Base-by-base conservation (phyloP, 1,140 invertebrate species). In the Lineus longissimus region DNA sequence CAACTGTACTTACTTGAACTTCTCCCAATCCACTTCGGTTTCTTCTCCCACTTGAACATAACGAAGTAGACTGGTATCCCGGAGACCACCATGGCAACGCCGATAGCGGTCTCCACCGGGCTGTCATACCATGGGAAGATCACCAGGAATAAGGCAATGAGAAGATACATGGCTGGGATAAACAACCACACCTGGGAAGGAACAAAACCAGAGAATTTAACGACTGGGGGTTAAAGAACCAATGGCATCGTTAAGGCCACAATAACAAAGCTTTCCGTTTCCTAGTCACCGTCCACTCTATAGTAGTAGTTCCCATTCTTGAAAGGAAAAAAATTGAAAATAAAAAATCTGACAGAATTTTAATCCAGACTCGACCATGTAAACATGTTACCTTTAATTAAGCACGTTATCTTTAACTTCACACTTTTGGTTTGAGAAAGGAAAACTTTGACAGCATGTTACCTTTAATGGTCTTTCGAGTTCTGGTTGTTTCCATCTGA, bases 21-120 rank as follows among this genome's bases (percentile, higher is more conserved):
- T 9, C 25, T 4, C n/a, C 47, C 25, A 27, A 51, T 51, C 19
- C 19, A 51, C 25, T 19, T 27, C n/a, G 92, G 91, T 72, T 90
- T 90, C 30, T 85, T 84, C 73, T 70, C 66, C 64, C 64, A 64
- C 6, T 43, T 62, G 2, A 83, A 66, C 43, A 71, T 73, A 17
- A 81, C 27, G 22, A 78, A 76, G 65, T 85, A 85, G 7, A 83
- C 77, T 15, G 84, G 84, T 33, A 85, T 65, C 47, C 84, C 84
- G 30, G 81, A 73, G 1, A 83, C 59, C 11, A 82, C 80, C 45
- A 85, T 81, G 74, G 89, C 72, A 11, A 89, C 81, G n/a, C 92
- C 93, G 71, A 90, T 88, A 2, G 88, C 85, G 22, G 93, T 90
- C 78, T 92, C 90, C 61, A 84, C 81, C 6, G 91, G 90, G 58